These are phyloP conservation scores for Dynastes hyllus DNA, from an alignment of 2,888 invertebrate species.

Conservation along the genomic window DNA sequence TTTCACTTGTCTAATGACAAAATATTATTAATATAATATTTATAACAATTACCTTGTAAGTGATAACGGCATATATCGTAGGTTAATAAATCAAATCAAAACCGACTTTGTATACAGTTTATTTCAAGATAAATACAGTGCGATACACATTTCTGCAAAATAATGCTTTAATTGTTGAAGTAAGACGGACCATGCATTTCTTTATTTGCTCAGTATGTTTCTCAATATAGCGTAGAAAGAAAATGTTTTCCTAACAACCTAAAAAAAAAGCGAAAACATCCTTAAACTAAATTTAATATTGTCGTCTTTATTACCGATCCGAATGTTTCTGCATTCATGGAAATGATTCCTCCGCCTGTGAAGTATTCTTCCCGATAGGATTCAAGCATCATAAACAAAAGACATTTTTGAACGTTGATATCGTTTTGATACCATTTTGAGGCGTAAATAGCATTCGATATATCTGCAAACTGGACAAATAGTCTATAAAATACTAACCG, in stretches of 20 bases:
- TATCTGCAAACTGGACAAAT: neutral
- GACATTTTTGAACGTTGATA: neutral
- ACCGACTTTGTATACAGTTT: no score
- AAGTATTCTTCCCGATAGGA: conserved; percentile 32
- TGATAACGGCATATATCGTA: no score
- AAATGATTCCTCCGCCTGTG: conserved; percentile 35
- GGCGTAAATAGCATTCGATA: neutral
- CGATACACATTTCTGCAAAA: no score
- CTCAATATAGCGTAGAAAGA: neutral
- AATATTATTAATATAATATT: no score
- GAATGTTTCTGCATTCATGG: conserved; percentile 42
- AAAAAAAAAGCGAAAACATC: neutral
- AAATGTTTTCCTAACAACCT: conserved; percentile 14
- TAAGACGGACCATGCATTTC: no score
- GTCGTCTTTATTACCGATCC: conserved; percentile 21
- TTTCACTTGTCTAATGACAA: no score
- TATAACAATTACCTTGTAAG: no score
- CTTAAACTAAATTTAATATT: neutral
- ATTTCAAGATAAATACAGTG: no score
- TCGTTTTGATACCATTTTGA: neutral
- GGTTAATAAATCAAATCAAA: no score
- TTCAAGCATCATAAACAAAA: conserved; percentile 32
- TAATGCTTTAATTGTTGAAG: no score
- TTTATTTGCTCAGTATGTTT: neutral
- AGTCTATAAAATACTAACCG: neutral